Percentiles rank a stretch among this genome's conserved stretches.
Evolutionary conservation across 2,797 vertebrate genomes (phyloP).

Genomic region (Scolopax rusticola): DNA sequence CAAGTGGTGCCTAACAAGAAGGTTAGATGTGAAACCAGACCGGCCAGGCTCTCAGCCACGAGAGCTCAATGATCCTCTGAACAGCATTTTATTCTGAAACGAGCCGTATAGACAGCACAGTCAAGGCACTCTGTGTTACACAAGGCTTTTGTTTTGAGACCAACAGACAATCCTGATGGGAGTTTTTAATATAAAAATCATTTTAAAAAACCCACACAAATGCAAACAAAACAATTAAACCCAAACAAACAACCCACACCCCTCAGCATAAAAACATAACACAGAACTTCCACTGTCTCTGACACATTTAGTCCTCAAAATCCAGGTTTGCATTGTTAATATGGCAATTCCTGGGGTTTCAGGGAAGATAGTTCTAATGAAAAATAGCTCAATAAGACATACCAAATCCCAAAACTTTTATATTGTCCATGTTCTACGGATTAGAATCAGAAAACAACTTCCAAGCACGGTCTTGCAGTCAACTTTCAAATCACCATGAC

Average conservation of each 20-base stretch:
- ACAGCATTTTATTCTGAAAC: not conserved
- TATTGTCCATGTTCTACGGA: not conserved
- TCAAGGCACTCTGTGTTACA: not conserved
- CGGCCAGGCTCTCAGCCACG: not conserved
- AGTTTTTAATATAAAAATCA: not conserved
- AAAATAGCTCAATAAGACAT: not conserved
- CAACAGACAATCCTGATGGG: not conserved
- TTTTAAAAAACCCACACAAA: no score
- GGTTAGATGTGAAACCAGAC: not conserved
- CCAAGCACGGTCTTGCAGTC: not conserved
- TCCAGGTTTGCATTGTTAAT: not conserved
- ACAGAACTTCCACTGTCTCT: not conserved
- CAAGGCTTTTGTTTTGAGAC: not conserved
- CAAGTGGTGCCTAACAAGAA: not conserved
- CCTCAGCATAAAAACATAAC: not conserved
- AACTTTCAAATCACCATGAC: rapidly evolving
- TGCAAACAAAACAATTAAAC: no score
- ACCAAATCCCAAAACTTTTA: not conserved
- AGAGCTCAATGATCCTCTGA: not conserved
- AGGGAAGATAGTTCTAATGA: not conserved
- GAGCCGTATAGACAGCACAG: rapidly evolving
- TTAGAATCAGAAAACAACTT: not conserved
- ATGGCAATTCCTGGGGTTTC: not conserved
- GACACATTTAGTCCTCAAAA: not conserved
- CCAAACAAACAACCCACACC: no score